Base-by-base conservation (phyloP, 53 echinoderm and acorn worm genomes). In the Echinometra lucunter region DNA sequence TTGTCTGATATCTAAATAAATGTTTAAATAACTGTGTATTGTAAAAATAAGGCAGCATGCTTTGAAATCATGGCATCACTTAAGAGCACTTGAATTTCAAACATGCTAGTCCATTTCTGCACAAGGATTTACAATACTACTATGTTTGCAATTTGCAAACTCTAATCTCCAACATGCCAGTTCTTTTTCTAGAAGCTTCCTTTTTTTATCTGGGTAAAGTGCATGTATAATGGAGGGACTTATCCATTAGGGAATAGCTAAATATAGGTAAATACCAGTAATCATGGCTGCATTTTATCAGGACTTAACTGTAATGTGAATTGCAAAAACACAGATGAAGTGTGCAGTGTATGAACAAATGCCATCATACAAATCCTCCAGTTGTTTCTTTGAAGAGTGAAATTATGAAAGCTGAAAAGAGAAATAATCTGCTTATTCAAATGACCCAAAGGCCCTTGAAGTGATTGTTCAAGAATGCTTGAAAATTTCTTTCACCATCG, bases 181-280 rank as follows among this genome's bases (percentile, higher is more conserved):
- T 49, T 49, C 49, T 85, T 19, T 85, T 85, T 12, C 12, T 49
- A n/a, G 47, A 47, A n/a, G n/a, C n/a, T n/a, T 15, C 12, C 85
- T 85, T 85, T 85, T 9, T 49, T 49, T 85, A 85, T 85, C 47
- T 85, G 9, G 17, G 27, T 2, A 85, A 85, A 85, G 85, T 85
- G 47, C 85, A 85, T 49, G 85, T 49, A 45, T 85, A 85, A 85
- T 85, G 85, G 47, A 85, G 17, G 27, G 85, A 47, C 49, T 85
- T 47, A 53, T 47, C 85, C 85, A 85, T 45, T 49, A 49, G 85
- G 85, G 53, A 85, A 85, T 85, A 49, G 28, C 12, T 21, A 85
- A 85, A 85, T 85, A 49, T 16, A 47, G 47, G 47, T 53, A 85
- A 78, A 78, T 78, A 78, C 78, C 21, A 1, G 78, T 78, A 78